A percentile compares a stretch with the other conserved stretches of the same genome.
These are phyloP conservation scores for Herpailurus yagouaroundi DNA, from an alignment of 2,113 vertebrate species.

Conservation along the genomic window DNA sequence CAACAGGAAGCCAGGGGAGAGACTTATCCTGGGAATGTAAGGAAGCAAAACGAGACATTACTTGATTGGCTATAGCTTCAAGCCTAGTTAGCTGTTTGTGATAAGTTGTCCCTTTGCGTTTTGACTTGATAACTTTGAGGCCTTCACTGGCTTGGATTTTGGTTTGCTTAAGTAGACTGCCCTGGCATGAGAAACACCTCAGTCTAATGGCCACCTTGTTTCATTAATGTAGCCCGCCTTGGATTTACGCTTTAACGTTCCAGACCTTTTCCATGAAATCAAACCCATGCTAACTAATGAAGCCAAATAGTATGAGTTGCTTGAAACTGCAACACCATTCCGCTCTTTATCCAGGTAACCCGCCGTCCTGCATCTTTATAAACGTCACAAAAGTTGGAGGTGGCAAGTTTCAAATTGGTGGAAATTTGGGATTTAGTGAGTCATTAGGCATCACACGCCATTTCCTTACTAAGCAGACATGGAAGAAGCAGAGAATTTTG, in stretches of 20 bases:
- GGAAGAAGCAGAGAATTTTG: not conserved
- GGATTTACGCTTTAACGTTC: conserved; percentile 1
- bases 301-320: conserved; percentile 6
- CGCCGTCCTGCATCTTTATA: not conserved
- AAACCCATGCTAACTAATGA: not conserved
- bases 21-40: not conserved
- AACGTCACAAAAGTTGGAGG: conserved; percentile 5
- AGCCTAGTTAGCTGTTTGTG: not conserved
- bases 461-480: not conserved
- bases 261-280: not conserved
- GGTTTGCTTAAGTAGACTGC: not conserved
- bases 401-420: conserved; percentile 3
- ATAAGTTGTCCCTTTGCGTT: not conserved
- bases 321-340: not conserved
- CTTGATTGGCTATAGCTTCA: not conserved
- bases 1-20: not conserved
- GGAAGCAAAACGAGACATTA: not conserved
- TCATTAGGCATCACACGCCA: not conserved
- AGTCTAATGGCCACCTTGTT: not conserved
- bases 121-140: not conserved
- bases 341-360: not conserved
- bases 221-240: not conserved
- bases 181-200: not conserved
- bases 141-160: not conserved
- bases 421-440: conserved; percentile 36